phyloP scores from a whole-genome alignment of 2,888 invertebrate genomes.

The Archaeoteleia sp. region DNA sequence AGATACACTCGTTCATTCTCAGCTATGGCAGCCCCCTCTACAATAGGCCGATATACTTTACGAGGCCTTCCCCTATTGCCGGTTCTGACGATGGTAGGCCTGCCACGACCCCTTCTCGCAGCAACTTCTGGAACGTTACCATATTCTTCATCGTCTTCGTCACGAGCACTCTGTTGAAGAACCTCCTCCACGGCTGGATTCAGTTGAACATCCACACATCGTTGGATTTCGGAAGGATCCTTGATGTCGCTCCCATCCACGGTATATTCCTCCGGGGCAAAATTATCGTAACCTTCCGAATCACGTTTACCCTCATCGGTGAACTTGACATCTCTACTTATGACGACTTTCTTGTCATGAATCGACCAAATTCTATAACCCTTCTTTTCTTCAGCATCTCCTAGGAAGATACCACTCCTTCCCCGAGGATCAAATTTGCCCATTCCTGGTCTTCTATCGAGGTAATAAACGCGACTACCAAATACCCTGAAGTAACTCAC shows the following conservation, averaged over 20 bases:
- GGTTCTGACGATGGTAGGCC: slow-evolving; percentile 10
- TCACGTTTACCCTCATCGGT: neutral
- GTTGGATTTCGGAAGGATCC: neutral
- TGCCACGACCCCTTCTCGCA: slow-evolving; percentile 1
- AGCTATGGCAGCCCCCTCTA: neutral
- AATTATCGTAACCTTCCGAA: no score
- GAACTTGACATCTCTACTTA: slow-evolving; percentile 13
- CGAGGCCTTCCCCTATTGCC: slow-evolving; percentile 15
- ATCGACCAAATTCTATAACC: slow-evolving; percentile 10
- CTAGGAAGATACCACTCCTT: slow-evolving; percentile 1
- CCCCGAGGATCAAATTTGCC: slow-evolving; percentile 7
- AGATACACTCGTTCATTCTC: neutral
- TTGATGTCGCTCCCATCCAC: neutral
- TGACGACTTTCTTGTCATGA: slow-evolving; percentile 1
- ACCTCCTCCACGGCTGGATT: neutral
- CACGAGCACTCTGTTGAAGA: neutral
- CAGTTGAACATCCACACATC: no score
- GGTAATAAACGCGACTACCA: slow-evolving; percentile 2
- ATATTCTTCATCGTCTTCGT: neutral
- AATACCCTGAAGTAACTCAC: neutral
- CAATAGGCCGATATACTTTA: neutral
- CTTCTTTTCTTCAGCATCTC: neutral
- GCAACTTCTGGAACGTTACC: neutral
- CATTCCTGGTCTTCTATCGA: neutral
- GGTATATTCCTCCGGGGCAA: neutral